Evolutionary conservation across 1,140 invertebrate species (phyloP).

Genomic region (Drosophila pachea): DNA sequence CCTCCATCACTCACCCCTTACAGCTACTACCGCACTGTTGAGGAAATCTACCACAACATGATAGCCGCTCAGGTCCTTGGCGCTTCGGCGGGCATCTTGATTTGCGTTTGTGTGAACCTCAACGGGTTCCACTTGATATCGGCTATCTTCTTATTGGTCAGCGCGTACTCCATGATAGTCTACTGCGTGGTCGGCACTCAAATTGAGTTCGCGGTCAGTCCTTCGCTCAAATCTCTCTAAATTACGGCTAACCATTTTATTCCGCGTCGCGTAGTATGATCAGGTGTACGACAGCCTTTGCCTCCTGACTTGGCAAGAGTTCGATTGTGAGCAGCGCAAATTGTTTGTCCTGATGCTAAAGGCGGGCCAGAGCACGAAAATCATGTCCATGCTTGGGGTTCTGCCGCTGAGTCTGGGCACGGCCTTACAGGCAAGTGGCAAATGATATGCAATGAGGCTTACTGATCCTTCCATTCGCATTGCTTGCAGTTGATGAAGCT

Average conservation of each 20-base stretch:
- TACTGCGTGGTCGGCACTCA: conserved; percentile 62
- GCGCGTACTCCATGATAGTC: conserved; percentile 53
- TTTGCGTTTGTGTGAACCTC: conserved; percentile 47
- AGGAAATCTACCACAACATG: conserved; percentile 44
- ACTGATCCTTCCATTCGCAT: background rate
- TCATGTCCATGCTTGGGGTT: background rate
- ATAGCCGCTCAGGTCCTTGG: conserved; percentile 51
- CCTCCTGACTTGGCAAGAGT: conserved; percentile 47
- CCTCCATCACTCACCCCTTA: background rate
- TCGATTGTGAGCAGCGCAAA: conserved; percentile 44
- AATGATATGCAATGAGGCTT: background rate
- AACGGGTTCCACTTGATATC: conserved; percentile 45
- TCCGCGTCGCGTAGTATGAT: conserved; percentile 39
- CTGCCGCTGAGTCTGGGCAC: conserved; percentile 10
- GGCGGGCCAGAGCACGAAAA: conserved; percentile 22
- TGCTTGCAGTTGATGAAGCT: conserved; percentile 11
- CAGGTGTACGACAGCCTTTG: conserved; percentile 45
- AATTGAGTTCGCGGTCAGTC: conserved; percentile 54
- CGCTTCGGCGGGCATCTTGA: conserved; percentile 44
- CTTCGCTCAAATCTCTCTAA: too few relatives aligned
- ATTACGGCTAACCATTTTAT: background rate
- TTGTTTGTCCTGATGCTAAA: conserved; percentile 32
- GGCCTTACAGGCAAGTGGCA: conserved; percentile 11
- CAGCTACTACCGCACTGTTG: conserved; percentile 49
- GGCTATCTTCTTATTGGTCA: conserved; percentile 46